Base-by-base conservation (phyloP, 2,113 vertebrate genomes). In the Montifringilla adamsi region DNA sequence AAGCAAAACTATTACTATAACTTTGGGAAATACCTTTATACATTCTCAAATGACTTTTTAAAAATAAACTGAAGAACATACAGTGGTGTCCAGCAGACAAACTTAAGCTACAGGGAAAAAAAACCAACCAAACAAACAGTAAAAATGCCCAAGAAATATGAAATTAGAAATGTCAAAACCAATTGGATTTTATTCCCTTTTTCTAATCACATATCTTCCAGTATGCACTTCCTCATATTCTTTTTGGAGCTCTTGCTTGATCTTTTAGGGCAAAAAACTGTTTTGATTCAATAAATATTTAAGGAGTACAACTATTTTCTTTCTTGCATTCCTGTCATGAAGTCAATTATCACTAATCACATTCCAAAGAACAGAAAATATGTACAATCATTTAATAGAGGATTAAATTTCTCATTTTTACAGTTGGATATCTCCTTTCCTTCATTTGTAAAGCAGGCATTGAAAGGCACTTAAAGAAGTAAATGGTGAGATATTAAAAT, bases 401-500 rank as follows among this genome's bases (percentile, higher is more conserved):
- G 13, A 84, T 84, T 83, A 80, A 63, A 59, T 64, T 80, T 88
- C 28, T 41, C 33, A 60, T 74, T 60, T 90, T 90, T 86, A 31
- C 8, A 70, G 39, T 31, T 69, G 27, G n/a, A 66, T 74, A 39
- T 69, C 67, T 91, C 7, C 84, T 86, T 94, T 90, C 55, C 85
- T 35, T 84, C 80, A 56, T 28, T 86, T 18, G 17, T 44, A 72
- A 90, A 37, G 33, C 41, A 84, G 17, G 28, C 50, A 90, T 15
- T 70, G 39, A 76, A 90, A 84, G 24, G 12, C n/a, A 85, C 59
- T 64, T 70, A 69, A 63, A 85, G 63, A 83, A 76, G 55, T 11
- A 80, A 95, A 56, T 47, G 27, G 15, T 85, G 63, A 85, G 28
- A 76, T 30, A 55, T 69, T 95, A 18, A 50, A 88, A 90, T 69